These are phyloP conservation scores for Agrochola litura DNA, from an alignment of 2,888 invertebrate genomes.

Conservation along the genomic window DNA sequence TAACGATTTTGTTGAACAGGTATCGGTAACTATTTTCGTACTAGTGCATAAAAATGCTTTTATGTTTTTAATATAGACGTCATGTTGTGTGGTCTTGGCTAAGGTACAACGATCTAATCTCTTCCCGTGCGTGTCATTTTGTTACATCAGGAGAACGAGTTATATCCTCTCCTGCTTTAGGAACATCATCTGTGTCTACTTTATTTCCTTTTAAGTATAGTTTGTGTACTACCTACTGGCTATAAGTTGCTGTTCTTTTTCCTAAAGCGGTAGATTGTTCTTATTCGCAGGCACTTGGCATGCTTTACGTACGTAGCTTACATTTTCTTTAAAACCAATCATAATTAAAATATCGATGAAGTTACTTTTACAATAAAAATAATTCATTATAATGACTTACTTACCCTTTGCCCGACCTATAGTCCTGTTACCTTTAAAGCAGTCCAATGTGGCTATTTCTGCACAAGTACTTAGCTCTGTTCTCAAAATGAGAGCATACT, in stretches of 20 bases:
- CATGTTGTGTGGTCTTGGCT: constrained; percentile 21
- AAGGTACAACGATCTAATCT: constrained; percentile 15
- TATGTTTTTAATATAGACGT: constrained; percentile 22
- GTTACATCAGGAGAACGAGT: constrained; percentile 19
- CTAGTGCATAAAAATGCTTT: constrained; percentile 33
- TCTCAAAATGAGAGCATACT: constrained; percentile 44
- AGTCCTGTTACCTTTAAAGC: constrained; percentile 17
- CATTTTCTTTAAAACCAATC: not conserved
- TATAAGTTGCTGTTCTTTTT: not conserved
- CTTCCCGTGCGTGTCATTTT: constrained; percentile 24
- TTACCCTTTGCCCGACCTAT: constrained; percentile 5
- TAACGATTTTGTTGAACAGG: constrained; percentile 66
- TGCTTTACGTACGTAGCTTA: not conserved
- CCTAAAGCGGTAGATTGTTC: not conserved
- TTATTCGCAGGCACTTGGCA: not conserved
- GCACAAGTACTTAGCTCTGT: constrained; percentile 38
- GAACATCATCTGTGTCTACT: constrained; percentile 14
- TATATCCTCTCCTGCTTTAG: constrained; percentile 32
- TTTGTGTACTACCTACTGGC: not conserved
- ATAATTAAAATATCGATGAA: not conserved
- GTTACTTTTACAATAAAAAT: not conserved
- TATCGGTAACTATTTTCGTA: constrained; percentile 62
- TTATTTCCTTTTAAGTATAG: not conserved
- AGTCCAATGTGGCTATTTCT: constrained; percentile 28
- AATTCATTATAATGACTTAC: not conserved